Evolutionary conservation across 2,888 invertebrate genomes (phyloP), one percentile per base, ranked within the genome.

Genomic region (Tipula unca): DNA sequence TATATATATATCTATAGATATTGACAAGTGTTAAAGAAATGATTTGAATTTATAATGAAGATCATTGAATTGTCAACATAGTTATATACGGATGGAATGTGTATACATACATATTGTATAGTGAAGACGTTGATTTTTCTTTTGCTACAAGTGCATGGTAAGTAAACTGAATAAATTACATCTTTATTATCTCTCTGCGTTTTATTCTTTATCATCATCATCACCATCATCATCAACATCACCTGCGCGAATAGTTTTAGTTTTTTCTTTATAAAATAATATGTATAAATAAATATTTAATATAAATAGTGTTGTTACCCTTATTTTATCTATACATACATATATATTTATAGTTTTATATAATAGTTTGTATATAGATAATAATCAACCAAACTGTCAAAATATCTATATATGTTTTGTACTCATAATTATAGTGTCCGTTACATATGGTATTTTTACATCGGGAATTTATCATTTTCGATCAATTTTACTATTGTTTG

Each of bases 1-100:
- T 17, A 35, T 35, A 6, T 42, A 35, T n/a, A n/a, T n/a, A n/a
- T n/a, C n/a, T 32, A 32, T 32, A 32, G 2, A 48, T 69, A 69
- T 69, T 69, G 69, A 69, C 69, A 69, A 69, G 69, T 69, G 69
- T 69, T 69, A 69, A 69, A 69, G 69, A 69, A 69, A 69, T 69
- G 69, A 69, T 69, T 69, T 69, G 69, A 69, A 69, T 69, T 69
- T 69, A 69, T 69, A 69, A 69, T 69, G 69, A 69, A 69, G 69
- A 69, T 69, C 69, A 69, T 69, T 69, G 69, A 69, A 69, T 25
- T 69, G 69, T 69, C 69, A 69, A 69, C 69, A 25, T 69, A 69
- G n/a, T n/a, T n/a, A n/a, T 25, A 13, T 69, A 69, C 69, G 10
- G 25, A 69, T 69, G 69, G 69, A 69, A 69, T 69, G 25, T 25